Evolutionary conservation across 2,113 vertebrate genomes (phyloP).

Genomic region (Corythoichthys intestinalis): DNA sequence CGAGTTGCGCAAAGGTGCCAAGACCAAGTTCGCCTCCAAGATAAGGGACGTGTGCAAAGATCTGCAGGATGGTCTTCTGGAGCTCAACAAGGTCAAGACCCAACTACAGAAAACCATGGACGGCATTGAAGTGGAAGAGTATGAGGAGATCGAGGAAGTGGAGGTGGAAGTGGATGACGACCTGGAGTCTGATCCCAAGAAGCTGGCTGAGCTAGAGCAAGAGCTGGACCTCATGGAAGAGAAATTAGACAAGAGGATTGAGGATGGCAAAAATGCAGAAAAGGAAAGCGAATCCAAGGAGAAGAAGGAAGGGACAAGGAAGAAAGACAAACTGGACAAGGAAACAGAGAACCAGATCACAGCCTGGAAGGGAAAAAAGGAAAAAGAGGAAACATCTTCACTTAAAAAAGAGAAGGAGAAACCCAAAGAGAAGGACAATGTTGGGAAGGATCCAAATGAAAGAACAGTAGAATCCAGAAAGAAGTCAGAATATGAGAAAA

Average conservation of each 20-base stretch:
- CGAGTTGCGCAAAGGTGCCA: conserved; percentile 68
- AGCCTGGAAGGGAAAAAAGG: conserved; percentile 27
- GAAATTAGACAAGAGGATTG: conserved; percentile 54
- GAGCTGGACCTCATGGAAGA: conserved; percentile 68
- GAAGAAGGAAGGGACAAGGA: not conserved
- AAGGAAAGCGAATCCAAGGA: conserved; percentile 19
- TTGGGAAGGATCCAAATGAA: conserved; percentile 8
- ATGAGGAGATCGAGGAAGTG: conserved; percentile 58
- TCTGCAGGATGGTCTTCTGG: conserved; percentile 63
- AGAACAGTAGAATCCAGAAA: not conserved
- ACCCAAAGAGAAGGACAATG: conserved; percentile 11
- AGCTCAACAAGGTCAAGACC: conserved; percentile 66
- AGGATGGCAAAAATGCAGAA: conserved; percentile 23
- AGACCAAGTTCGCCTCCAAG: conserved; percentile 67
- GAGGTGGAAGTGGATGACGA: conserved; percentile 58
- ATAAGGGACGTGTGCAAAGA: conserved; percentile 62
- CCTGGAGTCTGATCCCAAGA: conserved; percentile 50
- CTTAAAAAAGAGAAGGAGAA: conserved; percentile 2
- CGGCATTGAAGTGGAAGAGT: conserved; percentile 68
- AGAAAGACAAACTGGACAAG: conserved; percentile 34
- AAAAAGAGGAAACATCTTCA: not conserved
- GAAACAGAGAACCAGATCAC: conserved; percentile 31
- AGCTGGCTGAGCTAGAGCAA: conserved; percentile 63
- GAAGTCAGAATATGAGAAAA: not conserved
- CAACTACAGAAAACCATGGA: conserved; percentile 73